phyloP scores from a whole-genome alignment of 2,797 vertebrate genomes.

The Eleutherodactylus coqui region DNA sequence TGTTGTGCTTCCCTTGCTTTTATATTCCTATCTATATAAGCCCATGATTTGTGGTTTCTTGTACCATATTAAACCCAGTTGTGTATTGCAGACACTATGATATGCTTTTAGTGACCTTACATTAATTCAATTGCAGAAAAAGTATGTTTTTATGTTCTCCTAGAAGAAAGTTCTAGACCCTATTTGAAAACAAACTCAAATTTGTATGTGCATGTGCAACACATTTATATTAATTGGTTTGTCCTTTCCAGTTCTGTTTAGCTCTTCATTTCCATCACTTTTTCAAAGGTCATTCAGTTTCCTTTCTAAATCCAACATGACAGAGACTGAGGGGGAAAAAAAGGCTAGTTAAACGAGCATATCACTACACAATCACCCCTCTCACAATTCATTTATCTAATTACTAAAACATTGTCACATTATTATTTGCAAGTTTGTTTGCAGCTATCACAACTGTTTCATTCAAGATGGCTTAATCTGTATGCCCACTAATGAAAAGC shows the following conservation, averaged over 20 bases:
- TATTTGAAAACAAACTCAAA: slow-evolving; percentile 58
- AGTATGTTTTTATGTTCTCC: neutral
- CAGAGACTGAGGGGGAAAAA: slow-evolving; percentile 90
- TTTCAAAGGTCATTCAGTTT: slow-evolving; percentile 98
- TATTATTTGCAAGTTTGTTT: slow-evolving; percentile 81
- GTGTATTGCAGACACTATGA: neutral
- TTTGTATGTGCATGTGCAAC: slow-evolving; percentile 84
- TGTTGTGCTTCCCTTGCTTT: neutral
- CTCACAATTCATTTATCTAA: slow-evolving; percentile 96
- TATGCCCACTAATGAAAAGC: neutral
- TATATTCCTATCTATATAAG: neutral
- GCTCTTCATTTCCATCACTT: slow-evolving; percentile 93
- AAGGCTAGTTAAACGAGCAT: slow-evolving; percentile 87
- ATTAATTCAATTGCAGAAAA: neutral
- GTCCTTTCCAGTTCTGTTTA: slow-evolving; percentile 99
- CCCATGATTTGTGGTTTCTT: slow-evolving; percentile 24
- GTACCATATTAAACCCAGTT: neutral
- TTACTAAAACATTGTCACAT: slow-evolving; percentile 93
- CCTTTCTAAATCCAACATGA: slow-evolving; percentile 97
- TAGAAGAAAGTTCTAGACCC: slow-evolving; percentile 20
- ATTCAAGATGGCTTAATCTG: slow-evolving; percentile 74
- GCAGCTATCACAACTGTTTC: slow-evolving; percentile 72
- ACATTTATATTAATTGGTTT: slow-evolving; percentile 99
- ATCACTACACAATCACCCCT: slow-evolving; percentile 90
- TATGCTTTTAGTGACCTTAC: neutral